These are phyloP conservation scores for Ashinkailepas kermadecensis DNA, from an alignment of 2,888 invertebrate species.

Conservation along the genomic window DNA sequence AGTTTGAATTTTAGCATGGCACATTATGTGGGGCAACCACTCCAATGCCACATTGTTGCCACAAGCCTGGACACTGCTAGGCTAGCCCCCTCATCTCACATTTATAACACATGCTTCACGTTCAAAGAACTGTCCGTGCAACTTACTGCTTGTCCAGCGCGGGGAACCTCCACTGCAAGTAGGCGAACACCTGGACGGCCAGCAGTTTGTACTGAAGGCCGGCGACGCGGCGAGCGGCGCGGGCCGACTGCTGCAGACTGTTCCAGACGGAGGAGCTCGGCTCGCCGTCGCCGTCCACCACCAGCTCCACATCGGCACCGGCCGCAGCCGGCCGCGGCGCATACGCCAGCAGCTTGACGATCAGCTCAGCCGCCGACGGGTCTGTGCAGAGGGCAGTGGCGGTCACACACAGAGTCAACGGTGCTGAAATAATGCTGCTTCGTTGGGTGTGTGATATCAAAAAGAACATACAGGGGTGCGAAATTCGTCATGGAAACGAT, in stretches of 20 bases:
- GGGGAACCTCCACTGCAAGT: background rate
- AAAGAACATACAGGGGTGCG: background rate
- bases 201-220: slow-evolving; percentile 12
- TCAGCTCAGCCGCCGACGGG: background rate
- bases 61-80: too few species aligned
- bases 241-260: slow-evolving; percentile 7
- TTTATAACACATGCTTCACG: too few species aligned
- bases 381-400: background rate
- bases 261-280: background rate
- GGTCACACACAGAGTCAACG: background rate
- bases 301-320: background rate
- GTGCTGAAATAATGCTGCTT: background rate
- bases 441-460: too few species aligned
- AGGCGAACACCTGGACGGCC: slow-evolving; percentile 10
- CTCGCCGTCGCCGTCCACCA: background rate
- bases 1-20: too few species aligned
- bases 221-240: slow-evolving; percentile 1
- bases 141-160: slow-evolving; percentile 7
- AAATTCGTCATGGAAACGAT: background rate
- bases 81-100: too few species aligned
- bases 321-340: background rate
- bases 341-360: slow-evolving; percentile 8
- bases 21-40: too few species aligned
- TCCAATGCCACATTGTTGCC: too few species aligned
- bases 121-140: too few species aligned